Base-by-base conservation (phyloP, 2,888 invertebrate genomes). In the Gastrophysa polygoni region DNA sequence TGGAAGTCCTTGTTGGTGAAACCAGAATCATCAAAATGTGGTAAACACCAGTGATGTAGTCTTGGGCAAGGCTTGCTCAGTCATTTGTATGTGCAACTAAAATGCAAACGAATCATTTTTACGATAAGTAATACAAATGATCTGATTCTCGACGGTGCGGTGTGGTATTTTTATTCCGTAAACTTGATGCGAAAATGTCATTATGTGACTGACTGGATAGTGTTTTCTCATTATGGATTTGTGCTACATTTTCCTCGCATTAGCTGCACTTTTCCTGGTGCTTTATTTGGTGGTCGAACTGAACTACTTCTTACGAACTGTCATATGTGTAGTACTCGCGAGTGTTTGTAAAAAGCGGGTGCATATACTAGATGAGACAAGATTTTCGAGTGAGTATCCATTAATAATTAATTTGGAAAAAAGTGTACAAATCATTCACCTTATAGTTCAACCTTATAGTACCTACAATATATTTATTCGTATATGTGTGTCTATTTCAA, bases 271-370 rank as follows among this genome's bases (percentile, higher is more conserved):
- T 59, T 73, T 82, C 66, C 73, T 89, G 61, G 70, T 88, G 28
- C 77, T 89, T 6, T 88, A 90, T 75, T 81, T 86, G 52, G 77
- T 87, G 59, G 84, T 89, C 72, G 92, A 93, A 80, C 80, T 92
- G 46, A 89, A 91, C 79, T 92, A 93, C 79, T 88, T 92, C 76
- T 77, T 89, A 67, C 85, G 92, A 72, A 87, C 90, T 78, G 83
- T 87, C 70, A 82, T 91, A 70, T 88, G 88, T 69, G 86, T 91
- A 49, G 71, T 90, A 67, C 82, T 86, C 67, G 89, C 90, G 24
- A 84, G 87, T 64, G 84, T 88, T 63, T 86, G 86, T 76, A 88
- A 89, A 81, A 85, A 86, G 62, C 86, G 83, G 72, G 84, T 85
- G 63, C 85, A 86, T 74, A 86, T 92, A 69, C 82, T 88, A 68